Evolutionary conservation across 2,113 vertebrate species (phyloP).

Genomic region (Columba janthina): DNA sequence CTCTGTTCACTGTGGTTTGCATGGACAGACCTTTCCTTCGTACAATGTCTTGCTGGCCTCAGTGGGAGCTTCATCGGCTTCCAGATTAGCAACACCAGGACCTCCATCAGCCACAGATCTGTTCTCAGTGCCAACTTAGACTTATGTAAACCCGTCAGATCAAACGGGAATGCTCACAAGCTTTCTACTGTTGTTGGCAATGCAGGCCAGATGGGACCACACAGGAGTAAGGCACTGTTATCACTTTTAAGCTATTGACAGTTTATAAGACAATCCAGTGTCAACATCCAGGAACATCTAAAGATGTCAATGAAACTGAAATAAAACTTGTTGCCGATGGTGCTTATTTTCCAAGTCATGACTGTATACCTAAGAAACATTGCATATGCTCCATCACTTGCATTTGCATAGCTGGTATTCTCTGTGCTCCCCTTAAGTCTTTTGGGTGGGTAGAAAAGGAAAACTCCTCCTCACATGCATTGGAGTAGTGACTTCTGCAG

Average conservation of each 20-base stretch:
- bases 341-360: not conserved
- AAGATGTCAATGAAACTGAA: not conserved
- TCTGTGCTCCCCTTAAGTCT: not conserved
- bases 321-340: not conserved
- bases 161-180: not conserved
- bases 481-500: not conserved
- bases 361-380: not conserved
- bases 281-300: not conserved
- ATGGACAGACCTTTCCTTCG: not conserved
- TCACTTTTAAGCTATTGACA: not conserved
- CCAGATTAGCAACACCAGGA: not conserved
- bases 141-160: not conserved
- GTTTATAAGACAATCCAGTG: not conserved
- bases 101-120: not conserved
- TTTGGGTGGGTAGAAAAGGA: not conserved
- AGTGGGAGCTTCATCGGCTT: not conserved
- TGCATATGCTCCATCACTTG: not conserved
- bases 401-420: not conserved
- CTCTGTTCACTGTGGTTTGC: not conserved
- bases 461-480: not conserved
- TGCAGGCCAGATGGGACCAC: not conserved
- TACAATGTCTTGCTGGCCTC: not conserved
- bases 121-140: not conserved
- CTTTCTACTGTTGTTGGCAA: not conserved
- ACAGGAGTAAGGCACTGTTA: not conserved